phyloP scores from a whole-genome alignment of 1,140 invertebrate species.

The Aphelinus certus region DNA sequence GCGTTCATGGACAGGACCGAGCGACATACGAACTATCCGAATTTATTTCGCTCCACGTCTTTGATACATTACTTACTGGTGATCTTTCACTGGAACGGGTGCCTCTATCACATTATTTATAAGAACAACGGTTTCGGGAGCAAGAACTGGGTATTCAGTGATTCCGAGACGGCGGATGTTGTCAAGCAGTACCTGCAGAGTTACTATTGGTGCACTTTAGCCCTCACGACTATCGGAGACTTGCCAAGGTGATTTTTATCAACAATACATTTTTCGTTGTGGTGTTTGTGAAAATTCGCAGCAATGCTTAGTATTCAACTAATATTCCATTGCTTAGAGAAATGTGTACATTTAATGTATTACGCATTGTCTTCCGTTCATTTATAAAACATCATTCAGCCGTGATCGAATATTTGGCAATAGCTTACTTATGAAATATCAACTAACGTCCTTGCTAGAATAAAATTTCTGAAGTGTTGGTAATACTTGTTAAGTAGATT shows the following conservation, averaged over 20 bases:
- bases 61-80: constrained; percentile 96
- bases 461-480: too few species aligned
- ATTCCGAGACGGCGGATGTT: constrained; percentile 84
- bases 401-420: too few species aligned
- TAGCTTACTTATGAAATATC: too few species aligned
- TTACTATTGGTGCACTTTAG: constrained; percentile 97
- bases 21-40: constrained; percentile 98
- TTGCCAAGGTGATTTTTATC: constrained; percentile 57
- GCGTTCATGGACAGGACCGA: constrained; percentile 98
- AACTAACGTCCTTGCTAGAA: too few species aligned
- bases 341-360: too few species aligned
- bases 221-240: constrained; percentile 89
- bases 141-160: constrained; percentile 89
- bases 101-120: constrained; percentile 95
- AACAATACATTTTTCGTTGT: not conserved
- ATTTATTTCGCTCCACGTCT: constrained; percentile 93
- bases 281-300: too few species aligned
- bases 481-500: too few species aligned
- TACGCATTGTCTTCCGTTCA: too few species aligned
- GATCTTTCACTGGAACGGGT: constrained; percentile 99
- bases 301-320: too few species aligned
- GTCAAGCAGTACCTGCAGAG: constrained; percentile 96
- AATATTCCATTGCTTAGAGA: too few species aligned
- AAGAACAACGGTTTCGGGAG: constrained; percentile 93
- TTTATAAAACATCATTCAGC: too few species aligned